Conservation (phyloP, 2,797 vertebrate species). For the Parauchenoglanis punctatus region DNA sequence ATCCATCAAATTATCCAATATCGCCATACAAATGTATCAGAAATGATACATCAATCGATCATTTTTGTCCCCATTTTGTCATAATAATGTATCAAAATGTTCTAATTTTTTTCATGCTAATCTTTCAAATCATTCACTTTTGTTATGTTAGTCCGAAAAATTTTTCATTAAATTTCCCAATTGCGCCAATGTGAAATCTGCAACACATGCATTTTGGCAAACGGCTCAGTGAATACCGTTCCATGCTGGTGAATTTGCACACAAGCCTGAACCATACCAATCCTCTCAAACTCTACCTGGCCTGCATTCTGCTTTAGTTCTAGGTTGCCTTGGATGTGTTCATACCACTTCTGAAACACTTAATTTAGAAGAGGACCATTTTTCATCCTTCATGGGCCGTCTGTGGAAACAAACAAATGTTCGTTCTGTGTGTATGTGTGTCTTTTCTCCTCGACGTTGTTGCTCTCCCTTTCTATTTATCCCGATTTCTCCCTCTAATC, state of each 20-base stretch:
- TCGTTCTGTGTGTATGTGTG: background rate
- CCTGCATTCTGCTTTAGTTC: background rate
- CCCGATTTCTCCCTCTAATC: background rate
- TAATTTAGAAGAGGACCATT: background rate
- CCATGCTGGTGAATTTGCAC: background rate
- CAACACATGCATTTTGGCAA: background rate
- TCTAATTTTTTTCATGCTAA: background rate
- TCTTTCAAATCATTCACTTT: background rate
- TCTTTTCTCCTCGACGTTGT: background rate
- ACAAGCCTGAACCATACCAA: background rate
- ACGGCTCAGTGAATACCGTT: background rate
- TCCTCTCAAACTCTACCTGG: background rate
- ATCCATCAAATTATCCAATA: background rate
- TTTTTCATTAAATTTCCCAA: background rate
- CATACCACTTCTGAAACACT: background rate
- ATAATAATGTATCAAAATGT: background rate
- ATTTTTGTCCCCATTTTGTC: background rate
- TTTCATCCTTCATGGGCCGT: background rate
- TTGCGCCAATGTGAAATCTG: background rate
- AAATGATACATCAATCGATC: background rate
- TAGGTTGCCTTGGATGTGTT: background rate
- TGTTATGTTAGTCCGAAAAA: background rate
- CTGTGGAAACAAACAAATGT: background rate
- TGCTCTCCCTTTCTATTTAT: background rate
- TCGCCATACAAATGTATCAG: background rate